Base-by-base conservation (phyloP, 2,797 vertebrate genomes). In the Sebastes kiyomatsui region DNA sequence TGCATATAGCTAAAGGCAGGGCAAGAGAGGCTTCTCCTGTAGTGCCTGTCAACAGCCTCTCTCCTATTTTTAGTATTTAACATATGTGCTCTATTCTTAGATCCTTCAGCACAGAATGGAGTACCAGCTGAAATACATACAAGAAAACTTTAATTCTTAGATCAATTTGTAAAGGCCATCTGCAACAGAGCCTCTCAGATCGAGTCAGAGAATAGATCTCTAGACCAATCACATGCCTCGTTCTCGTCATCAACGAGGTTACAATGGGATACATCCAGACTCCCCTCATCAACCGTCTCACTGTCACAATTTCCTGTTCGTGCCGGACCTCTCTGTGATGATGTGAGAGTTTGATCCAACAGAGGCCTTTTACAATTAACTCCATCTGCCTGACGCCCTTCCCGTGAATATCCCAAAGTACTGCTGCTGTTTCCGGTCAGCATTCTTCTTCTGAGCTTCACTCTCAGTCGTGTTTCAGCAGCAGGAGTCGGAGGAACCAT, bases 161-260 rank as follows among this genome's bases (percentile, higher is more conserved):
- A 20, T 7, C 18, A 38, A 55, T 52, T 16, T 28, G 30, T 73
- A 9, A 70, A 71, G 38, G 59, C 33, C 20, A 28, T 46, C 9
- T 59, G 20, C 64, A 38, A 38, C 38, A 59, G 42, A n/a, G 33
- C 14, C 25, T 79, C 56, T 92, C 77, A 93, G 23, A 82, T 2
- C 0, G 88, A 93, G 74, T 94, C 93, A 28, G 90, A 89, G 76
- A 95, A 95, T 25, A 95, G 83, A 86, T 95, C 94, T 89, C 77
- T 90, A 2, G 93, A 95, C 86, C 87, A 94, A 83, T 94, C 87
- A 86, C 77, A 92, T 2, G 60, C 56, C 49, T 85, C 68, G 14
- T 72, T 82, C 18, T 77, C 70, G 13, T 85, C 72, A 4, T 81
- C 68, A 6, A 30, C 10, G 8, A 22, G 11, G n/a, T 20, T 4